Evolutionary conservation across 2,888 invertebrate species (phyloP), one percentile per base, ranked within the genome.

Genomic region (Rhogogaster chlorosoma): DNA sequence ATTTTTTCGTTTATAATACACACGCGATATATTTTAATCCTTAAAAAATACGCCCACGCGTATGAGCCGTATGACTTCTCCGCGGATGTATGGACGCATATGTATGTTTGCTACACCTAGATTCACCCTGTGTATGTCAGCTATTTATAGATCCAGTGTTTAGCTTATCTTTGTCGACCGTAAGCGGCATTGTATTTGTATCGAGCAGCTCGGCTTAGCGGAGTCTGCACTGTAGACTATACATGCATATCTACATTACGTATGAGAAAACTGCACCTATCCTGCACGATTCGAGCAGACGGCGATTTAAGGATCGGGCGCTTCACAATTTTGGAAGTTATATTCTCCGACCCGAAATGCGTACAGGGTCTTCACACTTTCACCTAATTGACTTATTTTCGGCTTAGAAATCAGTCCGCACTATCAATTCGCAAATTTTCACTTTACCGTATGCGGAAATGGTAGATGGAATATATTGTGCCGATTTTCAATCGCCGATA

Each of bases 111-210:
- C n/a, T 38, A 38, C 73, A 38, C 42, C 38, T 73, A 61, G 61
- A 80, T 80, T 80, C 38, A 22, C 80, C 18, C 18, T 32, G 80
- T 80, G 80, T 61, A 77, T 49, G 29, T 38, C 32, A 12, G 61
- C 80, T 80, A 80, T 80, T 80, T 80, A 80, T 80, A 80, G 80
- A 61, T 38, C 71, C 61, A 80, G 61, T 61, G 80, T 80, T 80
- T 80, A 80, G 80, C 80, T 80, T 80, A 80, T 80, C 80, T 80
- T 61, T 61, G 80, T 80, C 61, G 57, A 80, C 80, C 57, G 80
- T 80, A 80, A 80, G 80, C 80, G 80, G 80, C 61, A 80, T 80
- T 80, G 80, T 80, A 80, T 80, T 80, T 80, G 57, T 57, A 80
- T 80, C 80, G 80, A 80, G 61, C 38, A 29, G 38, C 80, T 77